Percentiles rank a stretch among this genome's conserved stretches.
Conservation (phyloP, 2,888 invertebrate genomes). For the Eristalinus aeneus region DNA sequence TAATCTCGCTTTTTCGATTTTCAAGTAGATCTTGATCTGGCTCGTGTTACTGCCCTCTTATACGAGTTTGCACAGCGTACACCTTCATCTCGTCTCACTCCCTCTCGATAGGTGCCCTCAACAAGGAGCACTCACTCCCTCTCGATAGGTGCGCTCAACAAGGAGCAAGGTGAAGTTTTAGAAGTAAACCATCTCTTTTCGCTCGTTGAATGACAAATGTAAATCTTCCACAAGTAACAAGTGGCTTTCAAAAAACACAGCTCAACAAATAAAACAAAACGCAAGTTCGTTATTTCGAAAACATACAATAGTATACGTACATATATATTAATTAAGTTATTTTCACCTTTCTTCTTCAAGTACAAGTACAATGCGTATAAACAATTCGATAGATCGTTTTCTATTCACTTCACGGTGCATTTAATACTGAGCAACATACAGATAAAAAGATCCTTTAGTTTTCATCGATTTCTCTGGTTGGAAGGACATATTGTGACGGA, state of each 20-base stretch:
- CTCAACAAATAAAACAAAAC: background rate
- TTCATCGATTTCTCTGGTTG: background rate
- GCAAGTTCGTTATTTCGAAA: conserved; percentile 46
- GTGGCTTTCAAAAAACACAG: background rate
- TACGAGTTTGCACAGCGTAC: no score
- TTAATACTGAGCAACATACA: conserved; percentile 65
- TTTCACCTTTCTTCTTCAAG: conserved; percentile 44
- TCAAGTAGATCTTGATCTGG: no score
- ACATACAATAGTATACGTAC: conserved; percentile 21
- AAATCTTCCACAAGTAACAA: no score
- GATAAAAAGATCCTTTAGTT: conserved; percentile 11
- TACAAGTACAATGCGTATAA: conserved; percentile 48
- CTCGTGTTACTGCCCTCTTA: no score
- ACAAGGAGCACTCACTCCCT: no score
- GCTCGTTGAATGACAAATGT: no score
- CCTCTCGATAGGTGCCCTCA: no score
- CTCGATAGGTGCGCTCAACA: no score
- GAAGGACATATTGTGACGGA: conserved; percentile 66
- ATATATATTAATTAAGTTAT: conserved; percentile 64
- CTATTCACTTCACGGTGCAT: conserved; percentile 33
- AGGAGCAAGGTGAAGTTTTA: no score
- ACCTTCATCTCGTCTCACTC: no score
- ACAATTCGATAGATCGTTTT: conserved; percentile 42
- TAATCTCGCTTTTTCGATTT: no score
- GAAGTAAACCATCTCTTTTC: no score